Conservation (phyloP, 2,888 invertebrate genomes). For the Perizoma flavofasciatum region DNA sequence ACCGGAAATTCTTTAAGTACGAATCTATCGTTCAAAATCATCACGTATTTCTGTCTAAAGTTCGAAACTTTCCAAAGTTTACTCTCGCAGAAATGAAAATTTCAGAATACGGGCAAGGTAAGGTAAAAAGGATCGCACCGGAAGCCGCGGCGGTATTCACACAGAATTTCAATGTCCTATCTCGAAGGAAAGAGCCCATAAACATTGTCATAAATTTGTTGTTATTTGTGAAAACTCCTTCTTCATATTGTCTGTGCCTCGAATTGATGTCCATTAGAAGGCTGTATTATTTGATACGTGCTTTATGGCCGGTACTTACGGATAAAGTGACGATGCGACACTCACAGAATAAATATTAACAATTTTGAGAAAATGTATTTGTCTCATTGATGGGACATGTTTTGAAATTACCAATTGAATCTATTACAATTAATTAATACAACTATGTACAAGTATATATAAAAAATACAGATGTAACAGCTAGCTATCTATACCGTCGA, state of each 20-base stretch:
- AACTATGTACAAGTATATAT: too few species aligned
- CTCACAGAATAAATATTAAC: slow-evolving; percentile 23
- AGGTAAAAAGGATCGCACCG: slow-evolving; percentile 42
- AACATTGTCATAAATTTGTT: slow-evolving; percentile 73
- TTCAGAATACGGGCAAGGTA: slow-evolving; percentile 48
- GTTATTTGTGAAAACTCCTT: slow-evolving; percentile 65
- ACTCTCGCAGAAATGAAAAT: slow-evolving; percentile 1
- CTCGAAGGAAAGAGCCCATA: slow-evolving; percentile 65
- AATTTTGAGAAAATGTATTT: slow-evolving; percentile 13
- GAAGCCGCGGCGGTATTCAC: slow-evolving; percentile 58
- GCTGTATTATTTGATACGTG: slow-evolving; percentile 37
- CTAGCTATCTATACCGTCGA: too few species aligned
- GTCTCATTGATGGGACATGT: neutral
- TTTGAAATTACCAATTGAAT: slow-evolving; percentile 5
- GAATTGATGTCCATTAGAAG: slow-evolving; percentile 40
- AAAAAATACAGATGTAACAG: too few species aligned
- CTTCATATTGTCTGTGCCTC: slow-evolving; percentile 34
- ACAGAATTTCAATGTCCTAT: slow-evolving; percentile 74
- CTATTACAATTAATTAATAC: neutral
- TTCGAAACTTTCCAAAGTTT: neutral
- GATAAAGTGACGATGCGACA: slow-evolving; percentile 22
- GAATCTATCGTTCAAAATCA: too few species aligned
- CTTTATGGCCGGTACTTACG: slow-evolving; percentile 35
- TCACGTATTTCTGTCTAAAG: neutral
- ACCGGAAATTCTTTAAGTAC: too few species aligned